Base-by-base conservation (phyloP, 2,888 invertebrate genomes). In the Agrochola lychnidis region DNA sequence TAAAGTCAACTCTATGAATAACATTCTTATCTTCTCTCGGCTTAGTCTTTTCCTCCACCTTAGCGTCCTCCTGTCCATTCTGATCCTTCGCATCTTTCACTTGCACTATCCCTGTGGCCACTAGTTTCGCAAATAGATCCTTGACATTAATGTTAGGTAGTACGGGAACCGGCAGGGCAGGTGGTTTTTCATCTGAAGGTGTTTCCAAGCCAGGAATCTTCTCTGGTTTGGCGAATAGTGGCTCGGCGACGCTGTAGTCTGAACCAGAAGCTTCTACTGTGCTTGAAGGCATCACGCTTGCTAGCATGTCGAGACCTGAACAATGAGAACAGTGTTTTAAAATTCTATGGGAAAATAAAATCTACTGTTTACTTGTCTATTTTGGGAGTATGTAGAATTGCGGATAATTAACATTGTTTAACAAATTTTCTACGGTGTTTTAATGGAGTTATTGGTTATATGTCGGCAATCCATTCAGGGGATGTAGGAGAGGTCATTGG, bases 111-210 rank as follows among this genome's bases (percentile, higher is more conserved):
- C 96, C 99, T 3, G 98, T 98, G 0, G 98, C 98, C 1, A 99
- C 98, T 12, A 99, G 95, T 93, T 98, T 98, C 81, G 98, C 98
- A 91, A 99, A 98, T 48, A 99, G 95, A 85, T 98, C 98, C 81
- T 97, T 98, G 42, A 99, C 98, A 90, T 99, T 98, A 4, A 98
- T 93, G 75, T 94, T 94, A 40, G 94, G 93, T 25, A 94, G 76
- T 19, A 78, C 53, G 2, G 84, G 84, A 48, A 63, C 10, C 87
- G 84, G 78, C 4, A 36, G 22, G 0, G 48, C 56, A 1, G 91
- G 81, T 0, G 94, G 94, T 57, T 94, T 94, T 71, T 95, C 95
- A 0, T 94, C 94, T 0, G 88, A 73, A 0, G 93, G 91, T 0
- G 93, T 90, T 57, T 95, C 96, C 0, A 97, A 85, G 1, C 96